Evolutionary conservation across 2,797 vertebrate genomes (phyloP).

Genomic region (Cephalopachus bancanus): DNA sequence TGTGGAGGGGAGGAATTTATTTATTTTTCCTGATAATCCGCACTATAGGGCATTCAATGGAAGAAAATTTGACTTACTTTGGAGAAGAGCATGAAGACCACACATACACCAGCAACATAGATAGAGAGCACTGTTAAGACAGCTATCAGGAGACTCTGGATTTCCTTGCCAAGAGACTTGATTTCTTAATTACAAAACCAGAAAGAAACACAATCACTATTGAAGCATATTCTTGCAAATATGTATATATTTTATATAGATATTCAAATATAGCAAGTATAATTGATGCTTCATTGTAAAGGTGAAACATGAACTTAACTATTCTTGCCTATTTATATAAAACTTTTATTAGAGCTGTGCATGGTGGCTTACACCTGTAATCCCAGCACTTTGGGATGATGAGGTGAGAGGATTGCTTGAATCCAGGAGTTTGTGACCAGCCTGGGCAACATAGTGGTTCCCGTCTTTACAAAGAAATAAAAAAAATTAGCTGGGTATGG

Average conservation of each 20-base stretch:
- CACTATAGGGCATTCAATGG: neutral
- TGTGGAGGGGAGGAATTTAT: neutral
- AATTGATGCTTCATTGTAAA: neutral
- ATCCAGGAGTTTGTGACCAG: too few species aligned
- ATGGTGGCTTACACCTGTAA: too few species aligned
- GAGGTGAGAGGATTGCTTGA: too few species aligned
- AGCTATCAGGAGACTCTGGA: conserved; percentile 70
- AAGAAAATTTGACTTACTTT: conserved; percentile 84
- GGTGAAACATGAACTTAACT: neutral
- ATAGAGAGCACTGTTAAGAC: conserved; percentile 78
- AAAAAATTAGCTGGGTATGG: too few species aligned
- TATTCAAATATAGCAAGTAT: neutral
- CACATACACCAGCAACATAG: conserved; percentile 80
- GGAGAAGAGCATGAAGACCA: conserved; percentile 76
- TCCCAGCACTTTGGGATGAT: too few species aligned
- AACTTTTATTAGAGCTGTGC: neutral
- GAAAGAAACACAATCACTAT: conserved; percentile 21
- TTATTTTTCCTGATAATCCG: neutral
- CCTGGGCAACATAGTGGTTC: too few species aligned
- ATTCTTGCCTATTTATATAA: neutral
- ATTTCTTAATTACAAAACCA: conserved; percentile 70
- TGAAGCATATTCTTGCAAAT: neutral
- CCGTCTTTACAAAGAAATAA: too few species aligned
- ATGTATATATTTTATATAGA: too few species aligned
- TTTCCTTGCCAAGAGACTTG: conserved; percentile 53